Conservation (phyloP, 2,888 invertebrate genomes). For the Melikaiella ostensackeni region DNA sequence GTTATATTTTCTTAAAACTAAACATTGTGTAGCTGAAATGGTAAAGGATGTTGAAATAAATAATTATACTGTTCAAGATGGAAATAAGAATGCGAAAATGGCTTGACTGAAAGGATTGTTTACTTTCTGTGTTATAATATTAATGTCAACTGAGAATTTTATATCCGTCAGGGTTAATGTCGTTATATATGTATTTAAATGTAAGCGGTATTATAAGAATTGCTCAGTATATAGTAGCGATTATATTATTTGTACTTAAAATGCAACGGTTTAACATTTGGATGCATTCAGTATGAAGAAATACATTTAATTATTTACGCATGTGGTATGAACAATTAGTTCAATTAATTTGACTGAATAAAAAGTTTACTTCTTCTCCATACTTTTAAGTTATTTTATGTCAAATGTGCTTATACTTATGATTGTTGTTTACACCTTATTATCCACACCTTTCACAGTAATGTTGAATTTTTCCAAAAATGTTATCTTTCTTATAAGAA, state of each 20-base stretch:
- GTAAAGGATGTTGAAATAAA: too few relatives aligned
- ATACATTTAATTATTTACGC: background rate
- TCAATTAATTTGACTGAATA: background rate
- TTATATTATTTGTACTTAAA: background rate
- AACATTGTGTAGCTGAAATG: too few relatives aligned
- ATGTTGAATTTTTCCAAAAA: background rate
- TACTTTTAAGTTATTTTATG: too few relatives aligned
- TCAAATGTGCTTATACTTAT: too few relatives aligned
- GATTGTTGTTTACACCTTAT: background rate
- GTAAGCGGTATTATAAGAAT: background rate
- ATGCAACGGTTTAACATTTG: background rate
- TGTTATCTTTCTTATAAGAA: background rate
- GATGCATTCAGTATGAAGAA: background rate
- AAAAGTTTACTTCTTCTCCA: too few relatives aligned
- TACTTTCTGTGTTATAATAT: background rate
- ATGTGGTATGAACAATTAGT: background rate
- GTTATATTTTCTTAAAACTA: too few relatives aligned
- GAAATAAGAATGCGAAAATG: too few relatives aligned
- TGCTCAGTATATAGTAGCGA: background rate
- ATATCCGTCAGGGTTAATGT: background rate
- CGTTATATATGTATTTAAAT: background rate
- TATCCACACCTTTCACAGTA: background rate
- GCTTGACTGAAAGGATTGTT: too few relatives aligned
- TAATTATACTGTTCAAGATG: too few relatives aligned
- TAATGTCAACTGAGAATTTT: background rate